phyloP scores from a whole-genome alignment of 2,888 invertebrate species.

The Drosophila prolongata region DNA sequence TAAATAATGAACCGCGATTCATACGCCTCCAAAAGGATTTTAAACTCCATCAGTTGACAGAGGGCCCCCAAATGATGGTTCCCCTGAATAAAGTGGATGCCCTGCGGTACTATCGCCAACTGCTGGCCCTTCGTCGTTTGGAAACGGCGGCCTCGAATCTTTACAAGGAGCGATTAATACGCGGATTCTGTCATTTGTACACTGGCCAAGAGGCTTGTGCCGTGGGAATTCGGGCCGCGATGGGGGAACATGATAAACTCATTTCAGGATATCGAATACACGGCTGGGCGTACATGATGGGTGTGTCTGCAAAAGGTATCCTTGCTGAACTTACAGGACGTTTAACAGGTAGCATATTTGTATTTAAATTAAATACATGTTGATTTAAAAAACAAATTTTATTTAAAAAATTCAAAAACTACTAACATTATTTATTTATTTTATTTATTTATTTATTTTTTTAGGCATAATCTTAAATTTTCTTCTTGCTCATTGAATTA shows the following conservation, averaged over 20 bases:
- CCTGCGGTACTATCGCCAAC: slow-evolving; percentile 86
- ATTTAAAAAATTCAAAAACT: too few species aligned
- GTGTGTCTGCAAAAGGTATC: slow-evolving; percentile 90
- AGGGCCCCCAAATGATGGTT: slow-evolving; percentile 90
- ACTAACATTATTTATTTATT: too few species aligned
- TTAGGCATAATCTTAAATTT: too few species aligned
- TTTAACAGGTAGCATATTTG: slow-evolving; percentile 82
- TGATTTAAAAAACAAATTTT: too few species aligned
- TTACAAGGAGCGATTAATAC: slow-evolving; percentile 97
- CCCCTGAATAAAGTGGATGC: slow-evolving; percentile 93
- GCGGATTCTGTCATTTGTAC: slow-evolving; percentile 95
- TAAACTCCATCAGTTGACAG: slow-evolving; percentile 94
- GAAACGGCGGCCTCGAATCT: slow-evolving; percentile 96
- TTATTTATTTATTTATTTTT: too few species aligned
- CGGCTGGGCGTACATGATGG: slow-evolving; percentile 98
- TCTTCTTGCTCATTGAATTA: too few species aligned
- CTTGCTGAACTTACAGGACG: slow-evolving; percentile 95
- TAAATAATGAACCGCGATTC: slow-evolving; percentile 11
- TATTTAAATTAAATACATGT: neutral
- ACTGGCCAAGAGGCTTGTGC: slow-evolving; percentile 91
- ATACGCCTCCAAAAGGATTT: slow-evolving; percentile 82
- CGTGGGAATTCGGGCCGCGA: slow-evolving; percentile 93
- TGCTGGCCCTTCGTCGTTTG: slow-evolving; percentile 91
- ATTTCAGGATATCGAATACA: slow-evolving; percentile 99
- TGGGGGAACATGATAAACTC: slow-evolving; percentile 92